phyloP scores from a whole-genome alignment of 2,888 invertebrate species.

The Agonopterix arenella region DNA sequence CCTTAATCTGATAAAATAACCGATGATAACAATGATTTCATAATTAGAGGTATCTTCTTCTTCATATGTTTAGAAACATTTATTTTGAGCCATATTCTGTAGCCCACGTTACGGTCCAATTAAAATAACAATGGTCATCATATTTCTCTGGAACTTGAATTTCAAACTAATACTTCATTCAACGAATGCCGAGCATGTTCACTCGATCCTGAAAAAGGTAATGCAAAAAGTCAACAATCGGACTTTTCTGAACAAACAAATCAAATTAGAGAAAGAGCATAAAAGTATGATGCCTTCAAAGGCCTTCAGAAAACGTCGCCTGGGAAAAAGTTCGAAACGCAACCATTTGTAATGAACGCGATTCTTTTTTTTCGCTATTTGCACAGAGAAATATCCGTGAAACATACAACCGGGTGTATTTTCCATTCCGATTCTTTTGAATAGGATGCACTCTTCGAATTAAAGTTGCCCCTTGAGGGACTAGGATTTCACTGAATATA shows the following conservation, averaged over 20 bases:
- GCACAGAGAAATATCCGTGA: conserved; percentile 6
- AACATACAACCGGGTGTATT: conserved; percentile 11
- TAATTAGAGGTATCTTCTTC: too few species aligned
- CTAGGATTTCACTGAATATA: conserved; percentile 13
- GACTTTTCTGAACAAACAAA: background rate
- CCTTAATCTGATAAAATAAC: too few species aligned
- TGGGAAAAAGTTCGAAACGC: conserved; percentile 7
- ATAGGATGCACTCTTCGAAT: conserved; percentile 21
- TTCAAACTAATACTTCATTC: too few species aligned
- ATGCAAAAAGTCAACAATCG: background rate
- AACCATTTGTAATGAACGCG: conserved; percentile 15
- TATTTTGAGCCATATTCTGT: too few species aligned
- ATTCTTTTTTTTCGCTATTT: conserved; percentile 12
- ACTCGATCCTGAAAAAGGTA: too few species aligned
- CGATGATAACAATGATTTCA: too few species aligned
- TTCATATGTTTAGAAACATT: too few species aligned
- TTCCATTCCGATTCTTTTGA: conserved; percentile 22
- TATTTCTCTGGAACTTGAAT: too few species aligned
- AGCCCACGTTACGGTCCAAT: too few species aligned
- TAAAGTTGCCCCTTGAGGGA: conserved; percentile 22
- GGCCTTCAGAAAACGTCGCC: background rate
- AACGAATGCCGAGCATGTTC: too few species aligned
- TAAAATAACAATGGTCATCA: too few species aligned
- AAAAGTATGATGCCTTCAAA: background rate
- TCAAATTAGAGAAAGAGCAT: background rate